phyloP scores from a whole-genome alignment of 1,140 invertebrate species.

The Spodoptera frugiperda region DNA sequence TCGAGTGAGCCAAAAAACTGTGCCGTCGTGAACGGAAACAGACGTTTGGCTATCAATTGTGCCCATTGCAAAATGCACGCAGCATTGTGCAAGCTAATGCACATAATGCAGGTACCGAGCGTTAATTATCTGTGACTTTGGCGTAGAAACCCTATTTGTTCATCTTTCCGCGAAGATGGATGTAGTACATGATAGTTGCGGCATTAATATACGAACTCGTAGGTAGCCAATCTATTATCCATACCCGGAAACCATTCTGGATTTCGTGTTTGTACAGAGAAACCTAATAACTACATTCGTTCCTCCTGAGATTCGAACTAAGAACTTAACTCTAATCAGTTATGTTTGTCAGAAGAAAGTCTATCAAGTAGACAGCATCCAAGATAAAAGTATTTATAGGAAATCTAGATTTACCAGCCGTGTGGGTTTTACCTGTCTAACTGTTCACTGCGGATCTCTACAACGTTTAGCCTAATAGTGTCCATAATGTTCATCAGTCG shows the following conservation, averaged over 20 bases:
- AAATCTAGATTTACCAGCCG: too few species aligned
- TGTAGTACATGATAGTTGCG: too few species aligned
- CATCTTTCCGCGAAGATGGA: not conserved
- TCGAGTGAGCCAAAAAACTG: conserved; percentile 31
- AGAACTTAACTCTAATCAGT: too few species aligned
- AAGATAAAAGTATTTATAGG: too few species aligned
- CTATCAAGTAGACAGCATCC: too few species aligned
- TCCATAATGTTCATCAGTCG: not conserved
- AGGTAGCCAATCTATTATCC: too few species aligned
- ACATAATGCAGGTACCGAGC: not conserved
- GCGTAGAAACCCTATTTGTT: not conserved
- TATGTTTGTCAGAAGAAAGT: too few species aligned
- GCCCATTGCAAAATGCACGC: conserved; percentile 1
- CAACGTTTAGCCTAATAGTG: not conserved
- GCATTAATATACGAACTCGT: too few species aligned
- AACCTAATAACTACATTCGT: too few species aligned
- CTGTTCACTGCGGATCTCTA: not conserved
- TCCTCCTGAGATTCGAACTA: too few species aligned
- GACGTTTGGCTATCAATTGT: conserved; percentile 32
- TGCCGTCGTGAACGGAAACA: conserved; percentile 42
- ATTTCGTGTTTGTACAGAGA: too few species aligned
- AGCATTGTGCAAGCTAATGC: conserved; percentile 12
- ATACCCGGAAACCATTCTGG: too few species aligned
- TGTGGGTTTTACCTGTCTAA: not conserved
- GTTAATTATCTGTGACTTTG: not conserved